These are phyloP conservation scores for Acronicta leporina DNA, from an alignment of 2,888 invertebrate genomes.

Conservation along the genomic window DNA sequence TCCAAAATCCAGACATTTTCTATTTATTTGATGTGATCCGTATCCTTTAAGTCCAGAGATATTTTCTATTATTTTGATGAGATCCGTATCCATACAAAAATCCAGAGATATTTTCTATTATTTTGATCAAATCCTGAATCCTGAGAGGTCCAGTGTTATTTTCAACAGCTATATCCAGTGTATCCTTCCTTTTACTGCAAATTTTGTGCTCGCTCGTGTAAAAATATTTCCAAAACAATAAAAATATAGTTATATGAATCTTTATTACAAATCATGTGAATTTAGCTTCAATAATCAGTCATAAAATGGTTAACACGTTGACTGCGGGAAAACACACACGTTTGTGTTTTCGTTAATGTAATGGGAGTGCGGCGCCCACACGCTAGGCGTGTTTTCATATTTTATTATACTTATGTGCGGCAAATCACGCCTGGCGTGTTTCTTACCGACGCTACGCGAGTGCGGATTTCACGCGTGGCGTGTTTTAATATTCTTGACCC, in stretches of 20 bases:
- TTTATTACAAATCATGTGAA: slow-evolving; percentile 16
- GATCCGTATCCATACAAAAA: slow-evolving; percentile 46
- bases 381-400: too few species aligned
- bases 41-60: slow-evolving; percentile 42
- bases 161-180: slow-evolving; percentile 53
- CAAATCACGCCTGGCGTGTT: too few species aligned
- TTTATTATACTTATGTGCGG: too few species aligned
- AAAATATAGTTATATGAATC: slow-evolving; percentile 40
- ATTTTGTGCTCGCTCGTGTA: slow-evolving; percentile 46
- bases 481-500: too few species aligned
- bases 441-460: too few species aligned
- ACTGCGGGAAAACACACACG: too few species aligned
- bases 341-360: too few species aligned
- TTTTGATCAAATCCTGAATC: slow-evolving; percentile 46
- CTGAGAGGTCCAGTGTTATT: slow-evolving; percentile 45
- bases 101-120: slow-evolving; percentile 50
- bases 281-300: slow-evolving; percentile 9
- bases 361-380: too few species aligned
- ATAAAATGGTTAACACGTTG: background rate
- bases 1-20: slow-evolving; percentile 18
- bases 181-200: slow-evolving; percentile 51
- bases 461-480: too few species aligned
- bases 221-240: slow-evolving; percentile 46
- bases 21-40: slow-evolving; percentile 37
- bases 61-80: slow-evolving; percentile 20